These are phyloP conservation scores for Stylophora pistillata DNA, from an alignment of 64 coral and sea anemone genomes.

Conservation along the genomic window DNA sequence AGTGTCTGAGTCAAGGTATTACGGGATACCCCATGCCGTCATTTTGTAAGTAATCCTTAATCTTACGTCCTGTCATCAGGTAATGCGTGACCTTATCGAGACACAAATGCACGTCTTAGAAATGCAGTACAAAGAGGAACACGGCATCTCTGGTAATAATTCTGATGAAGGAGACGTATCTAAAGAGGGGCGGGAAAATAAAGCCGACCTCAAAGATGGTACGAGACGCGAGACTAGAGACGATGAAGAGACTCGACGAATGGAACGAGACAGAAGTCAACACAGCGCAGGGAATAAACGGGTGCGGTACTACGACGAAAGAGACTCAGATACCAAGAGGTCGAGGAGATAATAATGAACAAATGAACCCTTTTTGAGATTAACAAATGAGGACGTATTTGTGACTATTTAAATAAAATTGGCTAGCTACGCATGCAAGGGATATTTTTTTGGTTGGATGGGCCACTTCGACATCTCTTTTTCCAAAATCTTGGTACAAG, in stretches of 20 bases:
- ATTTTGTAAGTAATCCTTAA: neutral
- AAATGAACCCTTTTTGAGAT: neutral
- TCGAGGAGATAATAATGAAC: conserved; percentile 3
- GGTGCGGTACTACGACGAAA: conserved; percentile 26
- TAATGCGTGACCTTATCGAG: conserved; percentile 91
- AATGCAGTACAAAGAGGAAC: conserved; percentile 15
- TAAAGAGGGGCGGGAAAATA: conserved; percentile 20
- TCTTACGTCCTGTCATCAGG: conserved; percentile 25
- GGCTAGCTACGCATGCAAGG: no score
- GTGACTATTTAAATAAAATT: no score
- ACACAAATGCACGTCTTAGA: conserved; percentile 78
- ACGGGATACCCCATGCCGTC: neutral
- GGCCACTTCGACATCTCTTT: no score
- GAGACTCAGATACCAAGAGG: neutral
- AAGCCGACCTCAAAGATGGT: neutral
- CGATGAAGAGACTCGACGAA: conserved; percentile 18
- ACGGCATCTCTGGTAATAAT: neutral
- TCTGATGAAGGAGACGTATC: neutral
- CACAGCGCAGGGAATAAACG: conserved; percentile 35
- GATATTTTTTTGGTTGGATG: no score
- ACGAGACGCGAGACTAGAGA: conserved; percentile 32
- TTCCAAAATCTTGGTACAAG: no score
- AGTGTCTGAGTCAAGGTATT: no score
- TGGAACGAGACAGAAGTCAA: conserved; percentile 26
- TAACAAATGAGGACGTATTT: neutral